Conservation (phyloP, 2,888 invertebrate species). For the Altica lythri region DNA sequence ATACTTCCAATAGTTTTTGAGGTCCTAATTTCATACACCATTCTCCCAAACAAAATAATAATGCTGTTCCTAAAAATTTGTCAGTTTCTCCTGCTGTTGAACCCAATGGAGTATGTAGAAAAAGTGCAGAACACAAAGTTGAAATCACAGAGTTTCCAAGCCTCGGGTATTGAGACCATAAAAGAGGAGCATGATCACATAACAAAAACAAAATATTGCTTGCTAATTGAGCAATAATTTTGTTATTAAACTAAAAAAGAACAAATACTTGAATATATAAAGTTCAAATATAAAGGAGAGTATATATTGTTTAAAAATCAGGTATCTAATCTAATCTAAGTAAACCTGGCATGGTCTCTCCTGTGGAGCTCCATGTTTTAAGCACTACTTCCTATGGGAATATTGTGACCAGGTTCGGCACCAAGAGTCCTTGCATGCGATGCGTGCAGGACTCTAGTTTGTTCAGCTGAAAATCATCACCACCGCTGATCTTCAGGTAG, state of each 20-base stretch:
- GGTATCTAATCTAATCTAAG: no score
- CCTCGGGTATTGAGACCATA: constrained; percentile 75
- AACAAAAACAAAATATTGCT: constrained; percentile 79
- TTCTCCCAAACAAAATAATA: constrained; percentile 89
- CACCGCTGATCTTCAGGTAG: no score
- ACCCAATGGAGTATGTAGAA: constrained; percentile 59
- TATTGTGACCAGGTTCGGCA: no score
- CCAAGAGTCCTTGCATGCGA: no score
- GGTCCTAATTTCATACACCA: constrained; percentile 89
- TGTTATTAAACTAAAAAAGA: constrained; percentile 78
- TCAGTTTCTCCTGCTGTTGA: constrained; percentile 64
- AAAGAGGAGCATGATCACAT: constrained; percentile 76
- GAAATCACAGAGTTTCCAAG: constrained; percentile 63
- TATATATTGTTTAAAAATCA: background rate
- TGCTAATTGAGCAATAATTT: constrained; percentile 81
- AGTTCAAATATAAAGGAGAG: no score
- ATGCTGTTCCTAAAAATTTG: constrained; percentile 75
- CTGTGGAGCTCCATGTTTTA: no score
- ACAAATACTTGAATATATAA: no score
- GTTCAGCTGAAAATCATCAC: no score
- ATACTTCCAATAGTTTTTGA: constrained; percentile 63
- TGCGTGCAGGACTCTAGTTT: no score
- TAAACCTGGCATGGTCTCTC: no score
- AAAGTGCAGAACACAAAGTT: constrained; percentile 58
- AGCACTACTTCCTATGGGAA: no score